phyloP scores from a whole-genome alignment of 2,113 vertebrate genomes.

The Pimephales promelas region DNA sequence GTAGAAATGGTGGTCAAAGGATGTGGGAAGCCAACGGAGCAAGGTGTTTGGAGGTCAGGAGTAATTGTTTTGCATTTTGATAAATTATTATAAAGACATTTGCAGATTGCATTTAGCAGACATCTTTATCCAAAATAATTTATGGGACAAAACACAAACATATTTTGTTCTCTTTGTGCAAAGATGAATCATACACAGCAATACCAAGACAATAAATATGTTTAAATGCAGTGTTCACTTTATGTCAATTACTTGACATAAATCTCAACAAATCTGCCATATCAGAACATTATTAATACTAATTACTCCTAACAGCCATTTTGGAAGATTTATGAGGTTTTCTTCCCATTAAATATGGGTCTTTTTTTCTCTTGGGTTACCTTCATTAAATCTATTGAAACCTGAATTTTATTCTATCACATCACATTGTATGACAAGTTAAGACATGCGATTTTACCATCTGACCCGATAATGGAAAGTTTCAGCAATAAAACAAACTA shows the following conservation, averaged over 20 bases:
- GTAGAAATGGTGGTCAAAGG: not conserved
- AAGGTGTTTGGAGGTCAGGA: not conserved
- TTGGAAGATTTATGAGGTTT: not conserved
- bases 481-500: constrained; percentile 12
- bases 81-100: no score
- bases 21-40: no score
- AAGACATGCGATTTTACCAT: not conserved
- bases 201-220: not conserved
- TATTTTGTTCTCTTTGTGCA: not conserved
- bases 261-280: not conserved
- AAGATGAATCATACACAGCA: not conserved
- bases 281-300: not conserved
- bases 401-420: not conserved
- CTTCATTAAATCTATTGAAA: not conserved
- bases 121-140: not conserved
- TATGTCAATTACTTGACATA: not conserved
- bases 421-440: not conserved
- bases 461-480: not conserved
- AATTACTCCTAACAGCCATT: not conserved
- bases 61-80: no score
- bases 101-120: not conserved
- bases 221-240: not conserved
- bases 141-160: not conserved
- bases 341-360: no score
- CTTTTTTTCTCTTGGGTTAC: not conserved